A percentile compares a stretch with the other conserved stretches of the same genome.
phyloP scores from a whole-genome alignment of 2,888 invertebrate species.

The Drosophila suboccidentalis region DNA sequence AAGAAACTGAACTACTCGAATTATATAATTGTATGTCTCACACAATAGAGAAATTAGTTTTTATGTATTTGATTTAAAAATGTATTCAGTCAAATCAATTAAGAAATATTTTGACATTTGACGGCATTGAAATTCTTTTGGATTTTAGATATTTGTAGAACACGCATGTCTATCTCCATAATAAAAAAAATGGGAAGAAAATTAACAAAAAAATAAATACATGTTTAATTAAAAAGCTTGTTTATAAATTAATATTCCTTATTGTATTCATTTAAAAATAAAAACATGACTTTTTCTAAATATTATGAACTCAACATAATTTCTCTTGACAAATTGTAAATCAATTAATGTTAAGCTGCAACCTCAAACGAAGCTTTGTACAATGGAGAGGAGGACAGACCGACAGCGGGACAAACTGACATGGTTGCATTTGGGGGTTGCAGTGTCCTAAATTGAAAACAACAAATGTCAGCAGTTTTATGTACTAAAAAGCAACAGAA shows the following conservation, averaged over 20 bases:
- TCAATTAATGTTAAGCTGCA: constrained; percentile 60
- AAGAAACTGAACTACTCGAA: no score
- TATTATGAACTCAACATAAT: constrained; percentile 34
- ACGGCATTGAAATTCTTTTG: no score
- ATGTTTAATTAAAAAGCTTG: neutral
- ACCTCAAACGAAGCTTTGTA: neutral
- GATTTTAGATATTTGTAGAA: no score
- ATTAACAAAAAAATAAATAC: neutral
- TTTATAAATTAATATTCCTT: neutral
- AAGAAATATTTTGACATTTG: no score
- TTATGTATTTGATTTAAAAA: no score
- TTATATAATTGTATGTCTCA: no score
- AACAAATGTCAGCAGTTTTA: constrained; percentile 78
- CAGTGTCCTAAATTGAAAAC: constrained; percentile 68
- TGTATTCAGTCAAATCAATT: no score
- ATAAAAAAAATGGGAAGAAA: neutral
- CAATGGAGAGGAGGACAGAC: neutral
- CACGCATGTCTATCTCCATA: no score
- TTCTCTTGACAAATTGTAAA: constrained; percentile 61
- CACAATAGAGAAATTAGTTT: no score
- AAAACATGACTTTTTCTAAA: neutral
- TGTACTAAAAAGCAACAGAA: constrained; percentile 52
- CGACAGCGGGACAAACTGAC: neutral
- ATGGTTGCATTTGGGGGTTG: constrained; percentile 22
- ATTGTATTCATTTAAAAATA: neutral